Conservation (phyloP, 2,113 vertebrate species). For the Tautogolabrus adspersus region DNA sequence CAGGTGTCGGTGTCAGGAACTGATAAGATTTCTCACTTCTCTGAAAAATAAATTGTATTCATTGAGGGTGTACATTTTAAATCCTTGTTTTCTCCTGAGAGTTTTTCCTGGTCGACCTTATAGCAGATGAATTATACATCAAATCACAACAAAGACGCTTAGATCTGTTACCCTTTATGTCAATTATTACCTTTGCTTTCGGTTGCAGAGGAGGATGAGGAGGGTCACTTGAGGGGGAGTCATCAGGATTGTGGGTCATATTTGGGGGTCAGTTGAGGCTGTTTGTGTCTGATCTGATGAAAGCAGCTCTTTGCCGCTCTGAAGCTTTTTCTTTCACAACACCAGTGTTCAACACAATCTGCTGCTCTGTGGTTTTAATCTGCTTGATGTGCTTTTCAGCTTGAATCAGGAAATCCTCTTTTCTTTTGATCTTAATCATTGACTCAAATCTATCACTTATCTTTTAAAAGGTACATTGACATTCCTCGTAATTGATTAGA, state of each 20-base stretch:
- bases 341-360: background rate
- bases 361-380: slow-evolving; percentile 6
- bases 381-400: slow-evolving; percentile 9
- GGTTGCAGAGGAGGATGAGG: too few species aligned
- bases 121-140: too few species aligned
- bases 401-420: slow-evolving; percentile 21
- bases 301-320: too few species aligned
- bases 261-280: too few species aligned
- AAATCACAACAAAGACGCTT: background rate
- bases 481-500: background rate
- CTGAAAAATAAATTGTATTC: too few species aligned
- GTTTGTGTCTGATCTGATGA: background rate
- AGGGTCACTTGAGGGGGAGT: background rate
- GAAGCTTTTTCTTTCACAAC: background rate
- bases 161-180: background rate
- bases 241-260: background rate
- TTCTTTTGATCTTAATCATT: slow-evolving; percentile 3
- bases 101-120: too few species aligned
- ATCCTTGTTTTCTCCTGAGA: too few species aligned
- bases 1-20: too few species aligned
- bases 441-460: background rate
- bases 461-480: background rate
- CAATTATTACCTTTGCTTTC: background rate
- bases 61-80: too few species aligned
- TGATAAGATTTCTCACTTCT: too few species aligned